These are phyloP conservation scores for Celastrina argiolus DNA, from an alignment of 2,888 invertebrate genomes.

Conservation along the genomic window DNA sequence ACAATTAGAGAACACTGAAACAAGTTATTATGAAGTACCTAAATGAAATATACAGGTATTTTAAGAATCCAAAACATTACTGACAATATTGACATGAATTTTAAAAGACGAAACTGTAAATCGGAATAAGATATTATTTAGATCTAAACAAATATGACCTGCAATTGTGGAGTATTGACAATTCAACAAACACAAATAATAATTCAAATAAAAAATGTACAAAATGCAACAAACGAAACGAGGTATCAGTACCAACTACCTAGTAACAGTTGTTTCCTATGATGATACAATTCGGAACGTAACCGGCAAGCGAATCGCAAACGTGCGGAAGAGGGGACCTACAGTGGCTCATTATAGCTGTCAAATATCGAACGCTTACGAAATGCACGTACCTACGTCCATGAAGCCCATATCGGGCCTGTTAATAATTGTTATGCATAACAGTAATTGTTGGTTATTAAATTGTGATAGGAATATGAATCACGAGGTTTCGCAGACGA, in stretches of 20 bases:
- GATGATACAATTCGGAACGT: neutral
- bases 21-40: slow-evolving; percentile 3
- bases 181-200: too few relatives aligned
- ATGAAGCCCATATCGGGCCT: slow-evolving; percentile 40
- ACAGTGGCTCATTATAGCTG: slow-evolving; percentile 27
- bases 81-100: too few relatives aligned
- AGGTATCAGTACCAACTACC: neutral
- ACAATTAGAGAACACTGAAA: neutral
- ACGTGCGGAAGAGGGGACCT: neutral
- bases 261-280: neutral
- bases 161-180: too few relatives aligned
- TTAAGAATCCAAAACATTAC: neutral
- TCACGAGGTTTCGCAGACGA: slow-evolving; percentile 41
- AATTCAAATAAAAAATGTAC: too few relatives aligned
- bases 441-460: slow-evolving; percentile 47
- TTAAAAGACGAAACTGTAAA: too few relatives aligned
- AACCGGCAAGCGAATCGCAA: neutral
- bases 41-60: slow-evolving; percentile 22
- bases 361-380: slow-evolving; percentile 34
- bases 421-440: slow-evolving; percentile 48
- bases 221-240: neutral
- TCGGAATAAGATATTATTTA: too few relatives aligned
- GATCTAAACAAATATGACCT: too few relatives aligned
- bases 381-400: neutral
- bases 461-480: slow-evolving; percentile 52